Conservation (phyloP, 2,113 vertebrate genomes). For the Hemiprocne comata region DNA sequence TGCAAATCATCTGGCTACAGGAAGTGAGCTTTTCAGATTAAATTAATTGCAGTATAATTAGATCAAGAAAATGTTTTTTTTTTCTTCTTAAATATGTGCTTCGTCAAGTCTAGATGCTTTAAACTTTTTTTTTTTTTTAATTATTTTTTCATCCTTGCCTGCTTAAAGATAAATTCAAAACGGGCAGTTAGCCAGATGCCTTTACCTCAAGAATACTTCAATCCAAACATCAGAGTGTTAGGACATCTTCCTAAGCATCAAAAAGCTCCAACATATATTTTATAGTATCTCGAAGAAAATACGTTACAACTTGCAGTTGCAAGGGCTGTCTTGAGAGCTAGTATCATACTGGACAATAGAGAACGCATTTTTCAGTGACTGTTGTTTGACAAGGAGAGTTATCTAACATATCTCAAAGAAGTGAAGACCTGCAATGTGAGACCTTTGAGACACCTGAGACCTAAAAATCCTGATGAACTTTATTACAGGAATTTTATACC, state of each 20-base stretch:
- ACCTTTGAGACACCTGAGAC: background rate
- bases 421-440: background rate
- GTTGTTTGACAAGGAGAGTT: background rate
- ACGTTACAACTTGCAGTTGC: background rate
- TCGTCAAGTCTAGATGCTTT: background rate
- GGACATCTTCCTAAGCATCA: background rate
- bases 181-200: background rate
- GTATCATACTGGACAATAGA: background rate
- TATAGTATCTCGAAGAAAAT: background rate
- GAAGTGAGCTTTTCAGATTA: background rate
- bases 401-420: background rate
- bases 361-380: background rate
- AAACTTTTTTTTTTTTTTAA: background rate
- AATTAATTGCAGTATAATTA: background rate
- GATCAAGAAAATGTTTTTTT: background rate
- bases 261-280: background rate
- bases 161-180: background rate
- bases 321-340: background rate
- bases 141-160: background rate
- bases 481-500: background rate
- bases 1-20: background rate
- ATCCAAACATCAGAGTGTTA: background rate
- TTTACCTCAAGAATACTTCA: background rate
- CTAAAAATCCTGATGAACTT: background rate
- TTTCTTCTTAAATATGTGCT: fast-evolving